Conservation (phyloP, 2,797 vertebrate genomes). For the Leucoraja ocellata region DNA sequence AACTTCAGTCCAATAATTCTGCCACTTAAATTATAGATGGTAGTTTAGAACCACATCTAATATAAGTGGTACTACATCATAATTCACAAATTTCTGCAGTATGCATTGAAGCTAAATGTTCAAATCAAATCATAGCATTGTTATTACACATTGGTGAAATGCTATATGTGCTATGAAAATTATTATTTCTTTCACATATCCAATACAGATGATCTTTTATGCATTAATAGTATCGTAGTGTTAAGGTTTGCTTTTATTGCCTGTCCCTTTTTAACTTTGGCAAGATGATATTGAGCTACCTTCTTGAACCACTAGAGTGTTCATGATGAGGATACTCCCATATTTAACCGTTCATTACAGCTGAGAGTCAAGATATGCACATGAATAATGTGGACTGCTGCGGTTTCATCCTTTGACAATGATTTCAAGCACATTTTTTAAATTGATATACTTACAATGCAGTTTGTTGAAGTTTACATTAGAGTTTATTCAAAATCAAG, state of each 20-base stretch:
- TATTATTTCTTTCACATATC: neutral
- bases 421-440: no score
- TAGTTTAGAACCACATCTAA: slow-evolving; percentile 8
- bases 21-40: neutral
- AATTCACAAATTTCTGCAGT: neutral
- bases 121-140: neutral
- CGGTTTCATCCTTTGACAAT: neutral
- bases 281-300: no score
- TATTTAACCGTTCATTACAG: neutral
- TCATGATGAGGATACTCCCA: no score
- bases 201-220: neutral
- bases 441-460: neutral
- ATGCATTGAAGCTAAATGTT: neutral
- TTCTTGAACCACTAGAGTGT: no score
- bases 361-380: neutral
- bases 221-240: no score
- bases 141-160: neutral
- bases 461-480: neutral
- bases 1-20: slow-evolving; percentile 14
- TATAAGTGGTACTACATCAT: slow-evolving; percentile 17
- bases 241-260: no score
- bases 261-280: no score
- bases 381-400: neutral
- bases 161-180: neutral
- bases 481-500: neutral